Base-by-base conservation (phyloP, 2,797 vertebrate species). In the Xenops minutus region DNA sequence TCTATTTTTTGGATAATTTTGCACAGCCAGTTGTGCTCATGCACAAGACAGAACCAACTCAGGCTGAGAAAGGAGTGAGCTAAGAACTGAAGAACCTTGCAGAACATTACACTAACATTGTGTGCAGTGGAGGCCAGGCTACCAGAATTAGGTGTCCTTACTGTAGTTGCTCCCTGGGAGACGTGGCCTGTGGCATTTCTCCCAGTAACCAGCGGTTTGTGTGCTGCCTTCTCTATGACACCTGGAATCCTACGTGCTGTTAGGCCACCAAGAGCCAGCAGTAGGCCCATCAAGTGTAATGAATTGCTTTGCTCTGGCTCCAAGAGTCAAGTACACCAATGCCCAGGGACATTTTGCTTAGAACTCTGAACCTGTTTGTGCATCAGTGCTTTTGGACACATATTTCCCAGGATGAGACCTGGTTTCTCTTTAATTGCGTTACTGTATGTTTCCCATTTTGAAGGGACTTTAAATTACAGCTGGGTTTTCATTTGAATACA, bases 281-380 rank as follows among this genome's bases (percentile, higher is more conserved):
- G 67, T 85, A 92, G 96, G 91, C 89, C 92, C 92, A 93, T 89
- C 93, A 89, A 89, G 93, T 94, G 94, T 96, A 94, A 96, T 90
- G 91, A 93, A 88, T 95, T 96, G 96, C 94, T 96, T 95, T 96
- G 94, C 89, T 97, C 96, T 95, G 96, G 96, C 96, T 97, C 96
- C 96, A 96, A 92, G 95, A 97, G 95, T 96, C 96, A 96, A 88
- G 94, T 94, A 94, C 84, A 89, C 88, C 95, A 90, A 93, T 89
- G 90, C 85, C 93, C 90, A 95, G 80, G 83, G 89, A 92, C 88
- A 78, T 96, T 92, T 48, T 94, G 96, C 93, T 95, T 88, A 69
- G 95, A 95, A 91, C 81, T 92, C 95, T 96, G 95, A 96, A 97
- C 94, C 94, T 97, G 93, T 94, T 95, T 86, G 92, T 93, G 95